Percentiles rank a stretch among this genome's conserved stretches.
Evolutionary conservation across 2,797 vertebrate species (phyloP).

Genomic region (Acropternis orthonyx): DNA sequence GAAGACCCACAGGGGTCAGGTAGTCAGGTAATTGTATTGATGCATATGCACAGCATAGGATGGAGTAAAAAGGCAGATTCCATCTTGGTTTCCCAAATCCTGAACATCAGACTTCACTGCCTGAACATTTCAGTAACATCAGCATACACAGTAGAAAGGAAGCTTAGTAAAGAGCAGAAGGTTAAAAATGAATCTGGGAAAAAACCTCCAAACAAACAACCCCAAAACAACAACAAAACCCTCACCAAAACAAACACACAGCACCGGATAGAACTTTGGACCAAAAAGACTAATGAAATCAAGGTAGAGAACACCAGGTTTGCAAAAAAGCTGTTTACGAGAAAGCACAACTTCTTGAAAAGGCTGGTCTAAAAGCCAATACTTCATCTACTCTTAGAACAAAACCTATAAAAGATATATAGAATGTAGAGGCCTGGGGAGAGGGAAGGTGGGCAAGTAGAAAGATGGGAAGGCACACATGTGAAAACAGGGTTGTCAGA

Average conservation of each 20-base stretch:
- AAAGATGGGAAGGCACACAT: not conserved
- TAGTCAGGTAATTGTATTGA: not conserved
- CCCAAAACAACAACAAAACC: not conserved
- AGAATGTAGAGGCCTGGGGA: not conserved
- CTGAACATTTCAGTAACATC: not conserved
- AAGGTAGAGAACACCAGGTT: not conserved
- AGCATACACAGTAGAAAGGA: not conserved
- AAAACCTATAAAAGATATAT: not conserved
- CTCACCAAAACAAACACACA: not conserved
- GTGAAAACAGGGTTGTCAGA: not conserved
- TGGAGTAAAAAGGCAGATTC: not conserved
- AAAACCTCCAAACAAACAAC: not conserved
- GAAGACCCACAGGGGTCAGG: not conserved
- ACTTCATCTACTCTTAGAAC: not conserved
- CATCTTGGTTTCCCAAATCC: not conserved
- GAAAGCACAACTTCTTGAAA: not conserved
- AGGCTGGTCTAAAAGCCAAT: not conserved
- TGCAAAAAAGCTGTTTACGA: not conserved
- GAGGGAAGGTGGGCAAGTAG: not conserved
- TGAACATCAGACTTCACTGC: not conserved
- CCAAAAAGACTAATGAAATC: not conserved
- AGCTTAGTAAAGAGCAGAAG: not conserved
- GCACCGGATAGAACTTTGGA: not conserved
- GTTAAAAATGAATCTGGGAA: not conserved
- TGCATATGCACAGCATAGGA: not conserved